A percentile compares a stretch with the other conserved stretches of the same genome.
These are phyloP conservation scores for Oceanodroma leucorhoa DNA, from an alignment of 2,797 vertebrate genomes.

Conservation along the genomic window DNA sequence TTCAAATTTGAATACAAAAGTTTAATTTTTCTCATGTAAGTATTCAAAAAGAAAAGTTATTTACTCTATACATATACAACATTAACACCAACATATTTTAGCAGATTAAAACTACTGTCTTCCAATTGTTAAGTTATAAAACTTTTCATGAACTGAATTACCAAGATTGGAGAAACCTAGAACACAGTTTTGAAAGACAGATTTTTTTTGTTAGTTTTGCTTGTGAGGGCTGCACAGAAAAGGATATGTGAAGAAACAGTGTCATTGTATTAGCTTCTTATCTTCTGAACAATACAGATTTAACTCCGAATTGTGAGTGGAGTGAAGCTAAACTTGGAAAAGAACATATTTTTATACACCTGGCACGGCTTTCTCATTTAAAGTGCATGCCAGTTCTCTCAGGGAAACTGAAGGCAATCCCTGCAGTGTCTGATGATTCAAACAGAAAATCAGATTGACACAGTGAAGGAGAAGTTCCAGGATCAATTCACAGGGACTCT, in stretches of 20 bases:
- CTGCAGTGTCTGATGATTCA: not conserved
- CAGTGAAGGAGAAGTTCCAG: not conserved
- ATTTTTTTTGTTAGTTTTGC: not conserved
- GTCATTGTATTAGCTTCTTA: not conserved
- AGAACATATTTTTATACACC: not conserved
- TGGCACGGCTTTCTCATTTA: not conserved
- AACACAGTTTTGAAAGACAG: not conserved
- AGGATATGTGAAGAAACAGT: not conserved
- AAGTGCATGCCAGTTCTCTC: not conserved
- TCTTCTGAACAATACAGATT: not conserved
- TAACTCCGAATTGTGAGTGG: not conserved
- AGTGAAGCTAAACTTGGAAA: not conserved
- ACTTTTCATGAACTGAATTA: not conserved
- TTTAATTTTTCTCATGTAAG: rapidly evolving
- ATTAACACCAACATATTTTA: not conserved
- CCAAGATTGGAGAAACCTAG: not conserved
- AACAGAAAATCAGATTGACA: not conserved
- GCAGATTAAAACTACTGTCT: not conserved
- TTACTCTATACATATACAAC: not conserved
- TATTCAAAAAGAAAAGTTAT: not conserved
- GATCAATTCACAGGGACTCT: rapidly evolving
- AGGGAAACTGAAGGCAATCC: not conserved
- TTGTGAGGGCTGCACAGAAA: not conserved
- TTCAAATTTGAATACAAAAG: not conserved
- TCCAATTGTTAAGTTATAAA: not conserved